Evolutionary conservation across 1,140 invertebrate genomes (phyloP).

Genomic region (Philotrypesis tridentata): DNA sequence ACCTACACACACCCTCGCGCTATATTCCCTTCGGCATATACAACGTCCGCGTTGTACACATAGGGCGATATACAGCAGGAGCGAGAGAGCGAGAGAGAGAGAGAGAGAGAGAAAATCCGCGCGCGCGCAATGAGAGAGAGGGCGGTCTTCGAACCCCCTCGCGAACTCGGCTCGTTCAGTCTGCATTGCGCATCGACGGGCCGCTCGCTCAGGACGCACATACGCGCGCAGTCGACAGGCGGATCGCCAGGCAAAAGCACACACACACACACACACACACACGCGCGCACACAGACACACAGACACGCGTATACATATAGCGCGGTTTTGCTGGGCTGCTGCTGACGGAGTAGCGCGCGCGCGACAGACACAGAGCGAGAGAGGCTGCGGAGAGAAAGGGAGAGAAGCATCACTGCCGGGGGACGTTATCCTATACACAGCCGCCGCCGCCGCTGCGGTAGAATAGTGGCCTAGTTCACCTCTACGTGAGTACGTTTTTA

Average conservation of each 20-base stretch:
- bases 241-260: not conserved
- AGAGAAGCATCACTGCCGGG: not conserved
- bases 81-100: slow-evolving; percentile 2
- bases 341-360: no score
- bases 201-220: slow-evolving; percentile 50
- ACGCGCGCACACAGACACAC: slow-evolving; percentile 55
- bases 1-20: no score
- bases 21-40: no score
- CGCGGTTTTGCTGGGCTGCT: no score
- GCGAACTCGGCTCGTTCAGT: slow-evolving; percentile 58
- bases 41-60: no score
- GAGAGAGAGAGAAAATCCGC: not conserved
- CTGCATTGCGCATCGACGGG: slow-evolving; percentile 70
- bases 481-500: no score
- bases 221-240: not conserved
- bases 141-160: slow-evolving; percentile 65
- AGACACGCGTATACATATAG: no score
- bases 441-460: not conserved
- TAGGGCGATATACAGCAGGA: slow-evolving; percentile 2
- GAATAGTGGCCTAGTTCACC: not conserved
- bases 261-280: not conserved
- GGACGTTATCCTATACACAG: no score
- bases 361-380: no score
- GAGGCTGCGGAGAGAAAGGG: no score
- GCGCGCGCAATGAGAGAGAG: slow-evolving; percentile 46